phyloP scores from a whole-genome alignment of 2,113 vertebrate species.

The Bombycilla garrulus region DNA sequence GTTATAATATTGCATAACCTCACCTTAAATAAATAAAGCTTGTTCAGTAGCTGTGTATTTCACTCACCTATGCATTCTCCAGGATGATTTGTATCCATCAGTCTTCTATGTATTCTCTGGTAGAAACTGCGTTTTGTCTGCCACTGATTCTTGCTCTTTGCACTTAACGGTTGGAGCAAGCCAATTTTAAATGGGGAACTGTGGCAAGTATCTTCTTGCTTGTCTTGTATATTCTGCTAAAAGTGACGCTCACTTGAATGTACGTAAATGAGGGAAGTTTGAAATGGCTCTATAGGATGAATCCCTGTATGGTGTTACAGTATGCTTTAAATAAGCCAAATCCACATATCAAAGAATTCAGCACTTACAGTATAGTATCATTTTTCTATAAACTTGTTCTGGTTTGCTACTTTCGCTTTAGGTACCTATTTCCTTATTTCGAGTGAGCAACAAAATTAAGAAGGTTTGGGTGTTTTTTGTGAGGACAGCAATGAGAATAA shows the following conservation, averaged over 20 bases:
- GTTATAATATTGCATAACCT: constrained; percentile 34
- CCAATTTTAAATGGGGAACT: constrained; percentile 51
- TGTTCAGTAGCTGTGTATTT: neutral
- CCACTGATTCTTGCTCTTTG: constrained; percentile 55
- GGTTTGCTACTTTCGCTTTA: neutral
- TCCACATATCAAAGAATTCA: constrained; percentile 53
- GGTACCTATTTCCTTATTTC: neutral
- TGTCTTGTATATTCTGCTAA: constrained; percentile 58
- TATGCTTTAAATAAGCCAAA: constrained; percentile 54
- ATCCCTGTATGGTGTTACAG: neutral
- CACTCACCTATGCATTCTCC: neutral
- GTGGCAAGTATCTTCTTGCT: constrained; percentile 36
- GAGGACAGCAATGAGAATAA: constrained; percentile 35
- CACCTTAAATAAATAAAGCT: constrained; percentile 28
- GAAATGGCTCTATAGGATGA: constrained; percentile 3
- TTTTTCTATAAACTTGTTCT: neutral
- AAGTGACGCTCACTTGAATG: constrained; percentile 41
- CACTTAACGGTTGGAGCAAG: constrained; percentile 58
- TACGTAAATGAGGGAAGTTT: constrained; percentile 59
- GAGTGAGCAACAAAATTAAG: constrained; percentile 39
- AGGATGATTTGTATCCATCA: constrained; percentile 28
- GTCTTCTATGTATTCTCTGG: constrained; percentile 19
- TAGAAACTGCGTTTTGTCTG: constrained; percentile 16
- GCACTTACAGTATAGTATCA: neutral
- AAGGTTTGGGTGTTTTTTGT: constrained; percentile 10